Conservation (phyloP, 2,113 vertebrate species). For the Gila orcuttii region DNA sequence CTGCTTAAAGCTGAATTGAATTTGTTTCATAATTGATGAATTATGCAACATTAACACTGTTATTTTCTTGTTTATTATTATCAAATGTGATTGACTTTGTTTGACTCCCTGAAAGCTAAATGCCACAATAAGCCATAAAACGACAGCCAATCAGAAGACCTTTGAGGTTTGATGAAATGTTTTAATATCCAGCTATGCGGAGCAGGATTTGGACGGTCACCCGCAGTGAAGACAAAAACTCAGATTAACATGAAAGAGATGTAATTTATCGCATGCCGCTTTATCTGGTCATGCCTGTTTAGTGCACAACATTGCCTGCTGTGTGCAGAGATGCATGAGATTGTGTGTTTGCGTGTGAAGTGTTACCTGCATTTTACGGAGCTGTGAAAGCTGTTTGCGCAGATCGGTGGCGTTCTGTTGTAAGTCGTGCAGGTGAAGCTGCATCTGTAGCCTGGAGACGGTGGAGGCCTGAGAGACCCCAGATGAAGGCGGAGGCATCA, state of each 20-base stretch:
- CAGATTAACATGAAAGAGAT: background rate
- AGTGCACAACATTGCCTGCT: background rate
- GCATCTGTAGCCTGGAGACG: constrained; percentile 89
- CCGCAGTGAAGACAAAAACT: constrained; percentile 13
- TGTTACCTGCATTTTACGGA: constrained; percentile 90
- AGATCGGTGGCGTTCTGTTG: constrained; percentile 94
- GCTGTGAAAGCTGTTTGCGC: constrained; percentile 89
- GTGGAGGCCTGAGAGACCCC: constrained; percentile 80
- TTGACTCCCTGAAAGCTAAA: background rate
- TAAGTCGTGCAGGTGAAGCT: constrained; percentile 92
- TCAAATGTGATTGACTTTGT: background rate
- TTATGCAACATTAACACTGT: background rate
- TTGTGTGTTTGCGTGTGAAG: background rate
- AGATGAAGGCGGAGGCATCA: constrained; percentile 83
- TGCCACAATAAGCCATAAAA: background rate
- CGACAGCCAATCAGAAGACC: background rate
- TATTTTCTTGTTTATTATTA: background rate
- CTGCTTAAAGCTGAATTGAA: background rate
- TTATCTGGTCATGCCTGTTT: background rate
- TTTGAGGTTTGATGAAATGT: background rate
- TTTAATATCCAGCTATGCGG: background rate
- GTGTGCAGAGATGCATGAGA: constrained; percentile 6
- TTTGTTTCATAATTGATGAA: background rate
- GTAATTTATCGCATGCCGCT: background rate
- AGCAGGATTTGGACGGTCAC: background rate